Evolutionary conservation across 2,888 invertebrate genomes (phyloP).

Genomic region (Diadegma fenestrale): DNA sequence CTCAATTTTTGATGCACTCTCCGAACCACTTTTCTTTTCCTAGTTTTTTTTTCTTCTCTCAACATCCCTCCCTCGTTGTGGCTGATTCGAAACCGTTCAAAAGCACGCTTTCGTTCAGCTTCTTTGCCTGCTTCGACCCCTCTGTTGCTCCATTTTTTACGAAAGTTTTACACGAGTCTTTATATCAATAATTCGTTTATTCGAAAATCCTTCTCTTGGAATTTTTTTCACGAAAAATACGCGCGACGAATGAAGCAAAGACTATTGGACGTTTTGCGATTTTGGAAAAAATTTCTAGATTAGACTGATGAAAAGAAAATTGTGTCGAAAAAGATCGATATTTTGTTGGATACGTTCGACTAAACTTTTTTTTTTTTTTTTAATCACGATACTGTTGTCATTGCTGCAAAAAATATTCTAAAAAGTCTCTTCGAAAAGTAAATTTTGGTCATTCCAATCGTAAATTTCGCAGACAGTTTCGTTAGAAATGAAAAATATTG

Average conservation of each 20-base stretch:
- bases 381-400: too few relatives aligned
- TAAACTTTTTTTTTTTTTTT: too few relatives aligned
- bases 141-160: conserved; percentile 7
- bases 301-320: too few relatives aligned
- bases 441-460: too few relatives aligned
- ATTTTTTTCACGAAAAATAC: neutral
- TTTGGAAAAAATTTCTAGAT: neutral
- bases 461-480: too few relatives aligned
- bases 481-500: too few relatives aligned
- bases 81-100: conserved; percentile 31
- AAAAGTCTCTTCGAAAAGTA: too few relatives aligned
- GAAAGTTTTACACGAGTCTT: neutral
- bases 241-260: neutral
- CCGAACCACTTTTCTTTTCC: conserved; percentile 33
- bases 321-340: too few relatives aligned
- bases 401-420: too few relatives aligned
- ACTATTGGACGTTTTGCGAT: neutral
- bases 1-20: conserved; percentile 26
- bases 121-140: conserved; percentile 7
- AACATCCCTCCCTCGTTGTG: conserved; percentile 34
- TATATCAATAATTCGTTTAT: neutral
- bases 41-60: conserved; percentile 33
- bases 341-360: too few relatives aligned
- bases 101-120: neutral
- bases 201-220: neutral